These are phyloP conservation scores for Lacanobia wlatinum DNA, from an alignment of 2,888 invertebrate species.

Conservation along the genomic window DNA sequence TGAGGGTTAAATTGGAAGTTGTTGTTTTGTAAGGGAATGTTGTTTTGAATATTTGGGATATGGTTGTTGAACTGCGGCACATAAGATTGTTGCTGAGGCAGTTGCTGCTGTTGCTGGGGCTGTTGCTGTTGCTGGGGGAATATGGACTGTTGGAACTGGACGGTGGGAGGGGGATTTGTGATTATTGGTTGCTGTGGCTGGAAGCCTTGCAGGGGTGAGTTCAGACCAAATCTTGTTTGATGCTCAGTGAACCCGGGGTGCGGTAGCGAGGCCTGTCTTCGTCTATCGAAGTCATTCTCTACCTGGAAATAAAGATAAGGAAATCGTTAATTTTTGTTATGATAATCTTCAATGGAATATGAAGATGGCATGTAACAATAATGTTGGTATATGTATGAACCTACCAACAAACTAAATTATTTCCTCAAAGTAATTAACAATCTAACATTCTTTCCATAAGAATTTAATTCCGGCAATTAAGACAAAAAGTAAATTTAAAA, in stretches of 20 bases:
- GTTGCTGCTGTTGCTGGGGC: constrained; percentile 64
- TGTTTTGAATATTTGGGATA: constrained; percentile 77
- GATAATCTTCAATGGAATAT: background rate
- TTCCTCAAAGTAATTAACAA: constrained; percentile 30
- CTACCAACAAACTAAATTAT: constrained; percentile 4
- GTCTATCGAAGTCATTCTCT: constrained; percentile 89
- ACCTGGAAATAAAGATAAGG: constrained; percentile 80
- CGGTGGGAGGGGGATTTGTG: constrained; percentile 78
- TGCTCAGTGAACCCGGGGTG: constrained; percentile 87
- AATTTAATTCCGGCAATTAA: constrained; percentile 49
- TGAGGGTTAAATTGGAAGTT: constrained; percentile 81
- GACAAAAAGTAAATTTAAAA: constrained; percentile 11
- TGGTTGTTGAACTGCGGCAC: constrained; percentile 85
- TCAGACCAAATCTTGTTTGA: constrained; percentile 87
- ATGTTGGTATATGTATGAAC: background rate
- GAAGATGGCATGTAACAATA: constrained; percentile 2
- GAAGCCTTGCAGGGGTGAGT: constrained; percentile 84
- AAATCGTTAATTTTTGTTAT: constrained; percentile 10
- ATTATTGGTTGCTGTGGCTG: constrained; percentile 77
- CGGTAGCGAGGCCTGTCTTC: constrained; percentile 82
- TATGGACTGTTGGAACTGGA: constrained; percentile 79
- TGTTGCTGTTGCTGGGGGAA: constrained; percentile 64
- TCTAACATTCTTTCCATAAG: constrained; percentile 28
- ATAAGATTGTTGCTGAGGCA: constrained; percentile 73
- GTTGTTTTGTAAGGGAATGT: constrained; percentile 73